Base-by-base conservation (phyloP, 1,140 invertebrate genomes). In the Pseudomyrmex sp. region DNA sequence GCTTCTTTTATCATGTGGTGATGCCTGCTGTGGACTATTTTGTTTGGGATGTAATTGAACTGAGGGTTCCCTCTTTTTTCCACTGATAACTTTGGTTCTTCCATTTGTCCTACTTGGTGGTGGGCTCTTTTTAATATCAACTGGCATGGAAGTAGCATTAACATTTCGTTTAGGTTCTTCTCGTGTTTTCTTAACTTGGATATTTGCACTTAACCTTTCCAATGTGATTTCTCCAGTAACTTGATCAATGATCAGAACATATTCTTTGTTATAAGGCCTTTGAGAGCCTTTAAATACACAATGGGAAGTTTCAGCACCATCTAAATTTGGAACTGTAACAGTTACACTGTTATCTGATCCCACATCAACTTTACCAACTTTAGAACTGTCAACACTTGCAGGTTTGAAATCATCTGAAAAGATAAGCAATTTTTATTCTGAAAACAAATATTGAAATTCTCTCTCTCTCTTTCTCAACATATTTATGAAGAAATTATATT, bases 321-420 rank as follows among this genome's bases (percentile, higher is more conserved):
- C 97, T 92, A 98, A 96, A 96, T 99, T 98, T 86, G 98, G 98
- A 83, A 99, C 97, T 82, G 97, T 98, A 20, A 99, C 98, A 74
- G 98, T 98, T 90, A 97, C 96, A 95, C 98, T 97, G 94, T 98
- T 97, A 91, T 97, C 98, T 79, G 96, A 95, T 69, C 97, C 97
- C 70, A 99, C 97, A 93, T 99, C 98, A 35, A 99, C 96, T 23
- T 95, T 97, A 23, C 98, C 98, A 94, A 97, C 97, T 95, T 99
- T 98, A 82, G 96, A 97, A 15, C 97, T 96, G 94, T 99, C 98
- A 56, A 99, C 98, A 91, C 98, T 99, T 2, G 98, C 98, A 91
- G 98, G 98, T 93, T 99, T 99, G 93, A 99, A 99, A 95, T 99
- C 98, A 97, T 98, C 98, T 98, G 93, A 72, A 96, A 96, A 82